These are phyloP conservation scores for Etheostoma spectabile DNA, from an alignment of 2,113 vertebrate species.

Conservation along the genomic window DNA sequence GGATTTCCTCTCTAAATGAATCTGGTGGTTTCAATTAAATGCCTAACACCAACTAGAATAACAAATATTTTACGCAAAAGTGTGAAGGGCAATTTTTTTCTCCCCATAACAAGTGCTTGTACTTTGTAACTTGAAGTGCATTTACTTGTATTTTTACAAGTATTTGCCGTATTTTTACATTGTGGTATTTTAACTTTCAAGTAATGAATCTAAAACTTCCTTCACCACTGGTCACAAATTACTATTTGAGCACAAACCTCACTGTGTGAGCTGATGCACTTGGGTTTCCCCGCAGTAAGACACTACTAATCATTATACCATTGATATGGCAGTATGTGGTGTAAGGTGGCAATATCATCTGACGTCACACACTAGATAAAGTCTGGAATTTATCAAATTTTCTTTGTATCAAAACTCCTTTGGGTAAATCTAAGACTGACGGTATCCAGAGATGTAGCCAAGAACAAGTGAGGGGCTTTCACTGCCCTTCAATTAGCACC, in stretches of 20 bases:
- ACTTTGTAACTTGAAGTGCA: background rate
- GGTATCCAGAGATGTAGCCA: slow-evolving; percentile 72
- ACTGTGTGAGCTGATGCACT: background rate
- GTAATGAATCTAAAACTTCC: background rate
- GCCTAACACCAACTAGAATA: background rate
- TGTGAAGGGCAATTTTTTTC: background rate
- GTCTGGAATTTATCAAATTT: slow-evolving; percentile 51
- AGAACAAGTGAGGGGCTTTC: slow-evolving; percentile 58
- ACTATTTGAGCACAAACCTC: background rate
- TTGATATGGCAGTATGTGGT: slow-evolving; percentile 4
- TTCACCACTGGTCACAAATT: background rate
- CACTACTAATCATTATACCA: slow-evolving; percentile 37
- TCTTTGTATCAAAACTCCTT: slow-evolving; percentile 64
- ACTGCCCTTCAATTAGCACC: slow-evolving; percentile 79
- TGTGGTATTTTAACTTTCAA: background rate
- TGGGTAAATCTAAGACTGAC: slow-evolving; percentile 61
- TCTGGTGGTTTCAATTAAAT: background rate
- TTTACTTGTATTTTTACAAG: background rate
- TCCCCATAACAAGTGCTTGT: no score
- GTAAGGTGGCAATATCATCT: slow-evolving; percentile 41
- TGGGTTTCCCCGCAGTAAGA: background rate
- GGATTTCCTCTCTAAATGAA: background rate
- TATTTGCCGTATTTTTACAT: background rate
- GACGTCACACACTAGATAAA: slow-evolving; percentile 54
- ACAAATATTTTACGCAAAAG: no score